These are phyloP conservation scores for Gallinago media DNA, from an alignment of 2,113 vertebrate genomes.

Conservation along the genomic window DNA sequence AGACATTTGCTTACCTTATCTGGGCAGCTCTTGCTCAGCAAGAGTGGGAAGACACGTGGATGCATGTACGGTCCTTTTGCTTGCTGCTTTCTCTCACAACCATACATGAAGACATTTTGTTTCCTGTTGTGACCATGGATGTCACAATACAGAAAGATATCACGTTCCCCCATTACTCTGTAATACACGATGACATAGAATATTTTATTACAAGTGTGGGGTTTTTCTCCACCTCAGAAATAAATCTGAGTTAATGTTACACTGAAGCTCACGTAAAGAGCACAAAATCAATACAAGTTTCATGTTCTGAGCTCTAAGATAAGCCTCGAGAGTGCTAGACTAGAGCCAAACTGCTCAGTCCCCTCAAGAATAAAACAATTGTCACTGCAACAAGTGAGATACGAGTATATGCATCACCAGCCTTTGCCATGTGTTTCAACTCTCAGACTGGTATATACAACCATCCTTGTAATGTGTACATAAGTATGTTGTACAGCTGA, in stretches of 20 bases:
- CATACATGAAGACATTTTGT: constrained; percentile 82
- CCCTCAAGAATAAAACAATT: not conserved
- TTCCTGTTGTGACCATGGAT: constrained; percentile 83
- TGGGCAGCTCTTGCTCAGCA: constrained; percentile 81
- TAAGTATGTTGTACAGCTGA: not conserved
- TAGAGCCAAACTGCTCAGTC: not conserved
- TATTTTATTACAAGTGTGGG: not conserved
- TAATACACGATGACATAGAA: not conserved
- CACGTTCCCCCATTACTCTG: constrained; percentile 76
- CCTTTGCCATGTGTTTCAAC: not conserved
- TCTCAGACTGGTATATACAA: not conserved
- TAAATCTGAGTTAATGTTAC: not conserved
- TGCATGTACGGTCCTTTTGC: constrained; percentile 5
- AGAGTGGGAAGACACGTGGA: constrained; percentile 76
- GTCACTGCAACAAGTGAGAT: not conserved
- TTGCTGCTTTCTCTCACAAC: constrained; percentile 64
- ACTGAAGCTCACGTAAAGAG: not conserved
- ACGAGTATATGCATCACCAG: not conserved
- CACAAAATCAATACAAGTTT: not conserved
- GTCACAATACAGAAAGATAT: constrained; percentile 80
- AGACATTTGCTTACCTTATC: constrained; percentile 71
- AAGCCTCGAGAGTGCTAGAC: not conserved
- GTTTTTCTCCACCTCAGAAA: not conserved
- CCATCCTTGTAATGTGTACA: not conserved
- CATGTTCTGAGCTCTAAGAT: not conserved